phyloP scores from a whole-genome alignment of 2,888 invertebrate species.

The Sminthurinus aureus region DNA sequence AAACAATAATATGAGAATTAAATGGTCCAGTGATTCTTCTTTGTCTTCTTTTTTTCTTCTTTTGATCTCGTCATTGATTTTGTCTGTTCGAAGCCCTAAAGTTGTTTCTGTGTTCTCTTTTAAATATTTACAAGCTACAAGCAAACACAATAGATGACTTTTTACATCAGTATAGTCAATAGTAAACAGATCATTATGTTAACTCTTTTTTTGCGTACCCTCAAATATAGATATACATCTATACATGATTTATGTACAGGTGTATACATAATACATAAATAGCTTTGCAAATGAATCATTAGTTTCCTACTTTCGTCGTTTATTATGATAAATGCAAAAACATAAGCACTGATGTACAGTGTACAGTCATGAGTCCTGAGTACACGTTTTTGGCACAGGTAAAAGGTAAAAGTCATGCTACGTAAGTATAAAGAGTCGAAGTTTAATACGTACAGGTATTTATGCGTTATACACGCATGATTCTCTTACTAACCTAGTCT shows the following conservation, averaged over 20 bases:
- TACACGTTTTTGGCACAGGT: not conserved
- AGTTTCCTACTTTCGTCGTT: not conserved
- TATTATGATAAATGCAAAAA: not conserved
- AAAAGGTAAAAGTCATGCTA: not conserved
- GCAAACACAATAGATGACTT: too few relatives aligned
- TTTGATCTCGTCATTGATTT: not conserved
- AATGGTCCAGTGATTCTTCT: not conserved
- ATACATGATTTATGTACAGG: too few relatives aligned
- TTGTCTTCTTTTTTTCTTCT: not conserved
- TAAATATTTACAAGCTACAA: too few relatives aligned
- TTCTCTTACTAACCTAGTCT: not conserved
- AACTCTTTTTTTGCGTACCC: too few relatives aligned
- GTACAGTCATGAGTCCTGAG: too few relatives aligned
- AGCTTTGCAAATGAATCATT: not conserved
- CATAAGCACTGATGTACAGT: not conserved
- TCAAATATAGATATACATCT: too few relatives aligned
- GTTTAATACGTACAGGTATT: not conserved
- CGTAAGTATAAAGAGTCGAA: not conserved
- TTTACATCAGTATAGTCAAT: too few relatives aligned
- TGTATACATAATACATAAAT: too few relatives aligned
- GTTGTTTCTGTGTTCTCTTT: too few relatives aligned
- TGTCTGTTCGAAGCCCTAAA: too few relatives aligned
- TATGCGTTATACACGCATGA: not conserved
- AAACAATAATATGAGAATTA: not conserved
- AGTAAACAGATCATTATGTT: too few relatives aligned